These are phyloP conservation scores for Hyperoplus immaculatus DNA, from an alignment of 2,797 vertebrate genomes.

Conservation along the genomic window DNA sequence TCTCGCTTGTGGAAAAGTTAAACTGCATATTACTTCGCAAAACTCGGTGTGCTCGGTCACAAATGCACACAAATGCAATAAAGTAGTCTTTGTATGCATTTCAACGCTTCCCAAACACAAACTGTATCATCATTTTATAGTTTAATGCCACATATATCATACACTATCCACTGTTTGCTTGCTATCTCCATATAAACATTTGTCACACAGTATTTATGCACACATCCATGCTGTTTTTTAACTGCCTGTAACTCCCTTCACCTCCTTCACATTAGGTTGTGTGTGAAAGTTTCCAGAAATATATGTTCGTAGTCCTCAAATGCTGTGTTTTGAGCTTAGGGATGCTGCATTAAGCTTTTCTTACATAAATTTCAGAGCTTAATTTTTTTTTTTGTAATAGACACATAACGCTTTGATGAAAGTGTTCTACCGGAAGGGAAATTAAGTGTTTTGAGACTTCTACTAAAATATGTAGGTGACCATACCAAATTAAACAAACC, in stretches of 20 bases:
- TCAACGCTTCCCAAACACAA: neutral
- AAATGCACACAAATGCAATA: neutral
- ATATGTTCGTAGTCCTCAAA: neutral
- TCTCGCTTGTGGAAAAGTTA: slow-evolving; percentile 13
- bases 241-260: neutral
- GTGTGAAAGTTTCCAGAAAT: neutral
- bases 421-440: neutral
- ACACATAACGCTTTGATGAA: slow-evolving; percentile 2
- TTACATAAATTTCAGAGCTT: neutral
- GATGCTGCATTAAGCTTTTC: neutral
- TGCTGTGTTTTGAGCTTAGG: slow-evolving; percentile 5
- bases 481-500: neutral
- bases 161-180: neutral
- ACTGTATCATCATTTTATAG: neutral
- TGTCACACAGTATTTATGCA: neutral
- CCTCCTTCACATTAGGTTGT: neutral
- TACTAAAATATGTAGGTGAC: slow-evolving; percentile 1
- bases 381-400: neutral
- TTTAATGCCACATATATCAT: no score
- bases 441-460: neutral
- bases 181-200: no score
- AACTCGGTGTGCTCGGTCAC: neutral
- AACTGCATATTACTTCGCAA: slow-evolving; percentile 2
- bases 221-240: neutral
- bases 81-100: slow-evolving; percentile 3